Evolutionary conservation across 2,797 vertebrate genomes (phyloP), one percentile per base, ranked within the genome.

Genomic region (Peromyscus attwateri): DNA sequence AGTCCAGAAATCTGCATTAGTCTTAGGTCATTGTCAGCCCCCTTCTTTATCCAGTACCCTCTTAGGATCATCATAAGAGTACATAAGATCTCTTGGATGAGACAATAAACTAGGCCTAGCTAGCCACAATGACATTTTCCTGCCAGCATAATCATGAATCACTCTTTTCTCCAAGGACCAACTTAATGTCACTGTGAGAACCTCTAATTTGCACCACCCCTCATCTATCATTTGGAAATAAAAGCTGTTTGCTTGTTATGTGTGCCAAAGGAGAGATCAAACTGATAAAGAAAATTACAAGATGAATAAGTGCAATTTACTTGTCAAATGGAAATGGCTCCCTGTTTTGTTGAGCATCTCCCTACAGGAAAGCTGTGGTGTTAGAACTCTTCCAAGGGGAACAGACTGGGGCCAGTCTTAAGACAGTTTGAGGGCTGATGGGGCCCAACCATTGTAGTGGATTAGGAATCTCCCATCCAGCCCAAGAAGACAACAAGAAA

Each of bases 151-250:
- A 64, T 77, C 76, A 79, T 87, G 81, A 98, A 76, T 96, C 87
- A 85, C 27, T 92, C 25, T 23, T 96, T 93, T 87, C 92, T 93
- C 94, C 70, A 76, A 93, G 93, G 71, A 92, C 80, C 91, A 91
- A 81, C 92, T 91, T 93, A 96, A 94, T 46, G 46, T 96, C 75
- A 62, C 46, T 43, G 4, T 31, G 83, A 88, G 55, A 96, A 46
- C 37, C 64, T 94, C 84, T 87, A 31, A 79, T 94, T 84, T n/a
- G 21, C 4, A 66, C 75, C 9, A 29, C 40, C 46, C 14, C 11
- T 49, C 91, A 93, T 92, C 79, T 91, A 96, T 96, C 89, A 85
- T 93, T 95, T 62, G 62, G 37, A 96, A 97, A 93, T 87, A 94
- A 96, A 95, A 94, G 73, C 31, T 66, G 31, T 93, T 96, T 95